Conservation (phyloP, 2,888 invertebrate species). For the Phasia obesa region DNA sequence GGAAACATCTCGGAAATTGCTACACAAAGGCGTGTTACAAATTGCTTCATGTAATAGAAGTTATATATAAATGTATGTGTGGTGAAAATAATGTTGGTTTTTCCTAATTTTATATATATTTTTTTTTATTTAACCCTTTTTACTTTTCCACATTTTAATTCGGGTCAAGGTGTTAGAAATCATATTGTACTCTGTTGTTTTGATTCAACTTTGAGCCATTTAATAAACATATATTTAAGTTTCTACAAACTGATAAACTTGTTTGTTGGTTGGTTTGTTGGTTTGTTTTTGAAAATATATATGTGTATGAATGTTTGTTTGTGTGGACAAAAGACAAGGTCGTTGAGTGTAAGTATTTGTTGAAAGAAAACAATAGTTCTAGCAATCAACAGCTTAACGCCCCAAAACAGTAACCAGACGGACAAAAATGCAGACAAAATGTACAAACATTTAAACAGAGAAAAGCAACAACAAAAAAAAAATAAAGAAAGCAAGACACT, state of each 20-base stretch:
- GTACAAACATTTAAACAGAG: conserved; percentile 46
- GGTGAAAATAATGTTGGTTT: no score
- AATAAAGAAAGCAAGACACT: conserved; percentile 57
- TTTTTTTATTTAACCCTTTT: background rate
- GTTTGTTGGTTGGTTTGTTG: background rate
- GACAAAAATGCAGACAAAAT: conserved; percentile 32
- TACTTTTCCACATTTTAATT: conserved; percentile 7
- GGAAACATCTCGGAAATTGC: conserved; percentile 62
- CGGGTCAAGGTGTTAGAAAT: conserved; percentile 50
- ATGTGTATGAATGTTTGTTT: background rate
- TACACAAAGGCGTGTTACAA: conserved; percentile 66
- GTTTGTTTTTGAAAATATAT: conserved; percentile 1
- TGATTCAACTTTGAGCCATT: conserved; percentile 16
- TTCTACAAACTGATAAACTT: background rate
- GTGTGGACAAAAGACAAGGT: conserved; percentile 68
- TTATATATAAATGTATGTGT: background rate
- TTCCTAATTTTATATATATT: background rate
- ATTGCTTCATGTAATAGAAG: conserved; percentile 47
- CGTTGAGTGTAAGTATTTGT: conserved; percentile 73
- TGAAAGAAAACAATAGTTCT: conserved; percentile 81
- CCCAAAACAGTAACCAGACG: conserved; percentile 62
- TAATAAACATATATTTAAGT: conserved; percentile 25
- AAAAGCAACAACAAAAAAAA: background rate
- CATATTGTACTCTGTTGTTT: background rate
- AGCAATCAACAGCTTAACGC: conserved; percentile 81